Evolutionary conservation across 2,888 invertebrate species (phyloP).

Genomic region (Diarsia dahlii): DNA sequence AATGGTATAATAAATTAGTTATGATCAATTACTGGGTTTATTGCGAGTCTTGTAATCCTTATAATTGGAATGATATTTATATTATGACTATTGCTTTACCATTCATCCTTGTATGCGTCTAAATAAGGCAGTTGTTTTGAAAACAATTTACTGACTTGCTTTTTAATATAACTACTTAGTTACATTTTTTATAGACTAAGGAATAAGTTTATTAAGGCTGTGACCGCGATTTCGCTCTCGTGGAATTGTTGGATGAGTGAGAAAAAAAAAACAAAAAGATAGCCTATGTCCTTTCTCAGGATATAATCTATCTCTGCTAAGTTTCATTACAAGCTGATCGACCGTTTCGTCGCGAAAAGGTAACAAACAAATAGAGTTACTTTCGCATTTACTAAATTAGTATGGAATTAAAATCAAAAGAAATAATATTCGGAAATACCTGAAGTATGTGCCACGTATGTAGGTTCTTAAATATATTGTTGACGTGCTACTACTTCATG

Average conservation of each 20-base stretch:
- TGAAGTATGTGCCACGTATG: neutral
- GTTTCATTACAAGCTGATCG: too few relatives aligned
- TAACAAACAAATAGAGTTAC: too few relatives aligned
- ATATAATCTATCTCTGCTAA: too few relatives aligned
- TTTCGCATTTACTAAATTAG: too few relatives aligned
- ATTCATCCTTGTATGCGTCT: slow-evolving; percentile 17
- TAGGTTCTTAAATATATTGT: neutral
- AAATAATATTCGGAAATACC: neutral
- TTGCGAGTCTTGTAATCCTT: slow-evolving; percentile 28
- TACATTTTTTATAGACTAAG: neutral
- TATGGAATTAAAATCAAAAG: neutral
- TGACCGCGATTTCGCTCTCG: too few relatives aligned
- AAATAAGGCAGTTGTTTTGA: slow-evolving; percentile 15
- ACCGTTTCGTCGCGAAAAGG: too few relatives aligned
- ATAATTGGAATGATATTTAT: slow-evolving; percentile 37
- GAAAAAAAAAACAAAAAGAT: too few relatives aligned
- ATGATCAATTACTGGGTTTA: slow-evolving; percentile 42
- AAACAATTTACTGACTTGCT: slow-evolving; percentile 7
- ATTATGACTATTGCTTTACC: slow-evolving; percentile 11
- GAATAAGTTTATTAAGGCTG: neutral
- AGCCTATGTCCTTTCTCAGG: too few relatives aligned
- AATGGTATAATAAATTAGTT: slow-evolving; percentile 47
- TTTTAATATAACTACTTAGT: neutral
- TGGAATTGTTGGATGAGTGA: too few relatives aligned
- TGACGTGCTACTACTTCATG: neutral